Conservation (phyloP, 2,113 vertebrate genomes). For the Myiozetetes cayanensis region DNA sequence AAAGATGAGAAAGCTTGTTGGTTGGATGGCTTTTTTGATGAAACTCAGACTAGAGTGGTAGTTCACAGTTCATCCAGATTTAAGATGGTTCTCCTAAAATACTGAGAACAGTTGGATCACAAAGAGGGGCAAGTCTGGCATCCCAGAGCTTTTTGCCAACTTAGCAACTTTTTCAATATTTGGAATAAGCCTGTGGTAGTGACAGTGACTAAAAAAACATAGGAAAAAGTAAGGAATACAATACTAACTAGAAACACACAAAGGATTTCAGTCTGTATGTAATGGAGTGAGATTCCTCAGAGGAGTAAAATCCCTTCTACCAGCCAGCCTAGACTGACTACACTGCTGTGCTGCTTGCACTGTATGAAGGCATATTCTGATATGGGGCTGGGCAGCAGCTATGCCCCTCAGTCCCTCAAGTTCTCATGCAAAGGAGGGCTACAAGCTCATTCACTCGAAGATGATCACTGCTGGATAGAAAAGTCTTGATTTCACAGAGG, state of each 20-base stretch:
- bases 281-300: neutral
- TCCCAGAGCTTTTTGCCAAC: neutral
- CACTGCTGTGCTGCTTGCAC: neutral
- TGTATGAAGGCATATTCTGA: neutral
- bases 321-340: neutral
- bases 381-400: neutral
- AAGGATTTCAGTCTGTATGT: neutral
- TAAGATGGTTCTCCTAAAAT: neutral
- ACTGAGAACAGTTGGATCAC: neutral
- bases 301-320: neutral
- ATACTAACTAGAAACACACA: neutral
- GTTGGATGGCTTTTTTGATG: slow-evolving; percentile 26
- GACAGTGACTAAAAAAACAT: neutral
- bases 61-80: neutral
- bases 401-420: neutral
- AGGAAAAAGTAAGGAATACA: neutral
- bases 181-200: neutral
- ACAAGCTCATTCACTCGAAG: neutral
- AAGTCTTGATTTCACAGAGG: neutral
- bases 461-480: neutral
- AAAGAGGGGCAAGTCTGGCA: neutral
- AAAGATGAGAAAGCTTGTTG: neutral
- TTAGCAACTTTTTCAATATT: neutral
- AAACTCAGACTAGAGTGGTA: neutral
- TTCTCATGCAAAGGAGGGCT: neutral